phyloP scores from a whole-genome alignment of 2,797 vertebrate genomes.

The Hipposideros larvatus region DNA sequence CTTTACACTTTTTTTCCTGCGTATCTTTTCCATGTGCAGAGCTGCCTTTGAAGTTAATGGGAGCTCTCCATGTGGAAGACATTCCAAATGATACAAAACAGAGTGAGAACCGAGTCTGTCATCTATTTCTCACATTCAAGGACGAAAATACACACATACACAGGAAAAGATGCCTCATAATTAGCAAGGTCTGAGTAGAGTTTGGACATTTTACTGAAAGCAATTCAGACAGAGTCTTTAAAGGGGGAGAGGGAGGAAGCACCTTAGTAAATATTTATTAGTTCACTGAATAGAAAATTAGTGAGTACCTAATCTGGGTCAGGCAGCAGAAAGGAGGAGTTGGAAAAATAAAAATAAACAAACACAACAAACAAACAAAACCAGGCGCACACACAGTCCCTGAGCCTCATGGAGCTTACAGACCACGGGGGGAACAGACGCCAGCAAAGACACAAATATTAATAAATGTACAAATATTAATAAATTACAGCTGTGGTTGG shows the following conservation, averaged over 20 bases:
- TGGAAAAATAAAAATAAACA: not conserved
- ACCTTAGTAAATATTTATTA: not conserved
- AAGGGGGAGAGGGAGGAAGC: not conserved
- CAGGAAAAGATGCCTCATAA: not conserved
- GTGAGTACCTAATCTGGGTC: not conserved
- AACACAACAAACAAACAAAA: not conserved
- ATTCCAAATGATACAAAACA: conserved; percentile 81
- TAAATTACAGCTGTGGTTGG: not conserved
- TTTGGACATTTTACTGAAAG: conserved; percentile 35
- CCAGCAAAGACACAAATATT: not conserved
- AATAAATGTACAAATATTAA: not conserved
- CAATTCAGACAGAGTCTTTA: conserved; percentile 9
- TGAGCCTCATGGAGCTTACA: not conserved
- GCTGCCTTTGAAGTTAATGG: conserved; percentile 78
- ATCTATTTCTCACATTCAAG: conserved; percentile 65
- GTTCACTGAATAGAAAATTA: conserved; percentile 7
- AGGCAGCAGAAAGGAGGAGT: not conserved
- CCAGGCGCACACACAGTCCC: not conserved
- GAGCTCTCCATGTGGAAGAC: conserved; percentile 79
- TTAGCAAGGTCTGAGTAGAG: conserved; percentile 14
- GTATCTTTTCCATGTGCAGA: conserved; percentile 78
- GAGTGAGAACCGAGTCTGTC: conserved; percentile 53
- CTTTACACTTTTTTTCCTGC: conserved; percentile 35
- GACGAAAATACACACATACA: conserved; percentile 20
- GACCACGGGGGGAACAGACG: not conserved